Evolutionary conservation across 2,797 vertebrate genomes (phyloP), one percentile per base, ranked within the genome.

Genomic region (Danio albolineatus): DNA sequence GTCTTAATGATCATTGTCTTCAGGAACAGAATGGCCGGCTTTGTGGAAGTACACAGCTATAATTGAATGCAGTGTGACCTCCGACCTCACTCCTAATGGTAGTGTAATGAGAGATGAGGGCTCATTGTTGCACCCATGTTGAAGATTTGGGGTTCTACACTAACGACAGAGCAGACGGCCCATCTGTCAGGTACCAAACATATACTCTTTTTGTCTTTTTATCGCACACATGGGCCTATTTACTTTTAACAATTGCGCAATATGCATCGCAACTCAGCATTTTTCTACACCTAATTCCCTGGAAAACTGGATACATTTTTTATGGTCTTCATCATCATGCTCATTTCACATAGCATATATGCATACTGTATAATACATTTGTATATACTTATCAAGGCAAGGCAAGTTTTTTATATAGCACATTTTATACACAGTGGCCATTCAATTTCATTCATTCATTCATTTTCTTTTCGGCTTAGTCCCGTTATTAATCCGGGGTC

Each of bases 1-100:
- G 76, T 79, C 48, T 77, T 83, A 81, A 83, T 80, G 70, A 57
- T 62, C 56, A 69, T 48, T 43, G 75, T 80, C 74, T 84, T 83
- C 19, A 28, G 73, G 54, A 9, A 56, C 28, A 73, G 73, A 76
- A 78, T 78, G 71, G 16, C 38, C 28, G 14, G 43, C 78, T 81
- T 82, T 86, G 83, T 81, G 38, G 14, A 76, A 57, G 43, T 44
- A 81, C 78, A 84, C 75, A 76, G 61, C 39, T n/a, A 79, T 71
- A 82, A 81, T 81, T 85, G 69, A 70, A 62, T 56, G 19, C 41
- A 78, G 59, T 6, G 7, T 4, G 79, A 83, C 67, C 82, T 76
- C 21, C 6, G 76, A 81, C 72, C 82, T 83, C 36, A 7, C 10
- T 48, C 28, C 17, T 10, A 73, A 69, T 48, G 21, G 38, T 19